These are phyloP conservation scores for Dendroctonus valens DNA, from an alignment of 1,140 invertebrate genomes.

Conservation along the genomic window DNA sequence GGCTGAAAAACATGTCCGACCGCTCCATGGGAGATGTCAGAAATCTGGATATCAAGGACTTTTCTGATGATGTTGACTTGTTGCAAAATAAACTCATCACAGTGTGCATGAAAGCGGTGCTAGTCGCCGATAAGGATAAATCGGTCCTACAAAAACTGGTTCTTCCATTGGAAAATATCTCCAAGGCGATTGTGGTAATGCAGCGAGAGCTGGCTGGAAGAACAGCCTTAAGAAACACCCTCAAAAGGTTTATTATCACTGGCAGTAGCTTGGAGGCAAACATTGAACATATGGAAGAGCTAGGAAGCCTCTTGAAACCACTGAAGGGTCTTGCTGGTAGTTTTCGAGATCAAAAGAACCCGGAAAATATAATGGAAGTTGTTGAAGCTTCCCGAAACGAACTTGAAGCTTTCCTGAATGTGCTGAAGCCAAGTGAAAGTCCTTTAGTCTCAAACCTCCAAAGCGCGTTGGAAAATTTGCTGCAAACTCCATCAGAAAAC, in stretches of 20 bases:
- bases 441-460: background rate
- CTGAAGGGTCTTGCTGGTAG: background rate
- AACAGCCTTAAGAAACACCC: constrained; percentile 22
- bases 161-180: constrained; percentile 40
- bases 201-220: constrained; percentile 34
- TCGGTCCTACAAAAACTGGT: constrained; percentile 43
- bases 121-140: constrained; percentile 35
- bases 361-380: constrained; percentile 4
- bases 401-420: background rate
- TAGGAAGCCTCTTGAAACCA: background rate
- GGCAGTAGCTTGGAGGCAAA: background rate
- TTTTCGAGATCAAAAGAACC: constrained; percentile 8
- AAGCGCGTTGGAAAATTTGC: background rate
- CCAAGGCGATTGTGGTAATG: constrained; percentile 40
- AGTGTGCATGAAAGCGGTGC: constrained; percentile 43
- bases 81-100: constrained; percentile 45
- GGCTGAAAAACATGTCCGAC: constrained; percentile 33
- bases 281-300: background rate
- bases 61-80: constrained; percentile 37
- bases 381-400: constrained; percentile 3
- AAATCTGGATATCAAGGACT: constrained; percentile 36
- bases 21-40: constrained; percentile 11
- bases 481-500: background rate
- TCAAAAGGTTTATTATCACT: constrained; percentile 16
- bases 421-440: background rate